Percentiles rank a stretch among this genome's conserved stretches.
phyloP scores from a whole-genome alignment of 92 coral and sea anemone genomes.

The Pocillopora meandrina region DNA sequence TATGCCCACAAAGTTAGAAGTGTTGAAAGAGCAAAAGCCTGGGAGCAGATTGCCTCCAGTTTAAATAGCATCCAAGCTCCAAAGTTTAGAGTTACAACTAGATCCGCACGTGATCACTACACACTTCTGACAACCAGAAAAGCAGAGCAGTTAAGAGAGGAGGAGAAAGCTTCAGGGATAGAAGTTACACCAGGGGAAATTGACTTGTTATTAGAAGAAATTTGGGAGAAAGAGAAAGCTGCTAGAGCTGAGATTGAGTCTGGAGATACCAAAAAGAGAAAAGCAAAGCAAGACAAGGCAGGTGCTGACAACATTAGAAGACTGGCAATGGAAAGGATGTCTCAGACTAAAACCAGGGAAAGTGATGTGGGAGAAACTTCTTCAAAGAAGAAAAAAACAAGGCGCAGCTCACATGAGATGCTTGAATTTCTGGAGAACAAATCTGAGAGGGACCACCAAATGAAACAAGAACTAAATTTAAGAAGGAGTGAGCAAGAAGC shows the following conservation, averaged over 20 bases:
- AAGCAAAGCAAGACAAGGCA: slow-evolving; percentile 40
- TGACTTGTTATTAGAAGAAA: slow-evolving; percentile 52
- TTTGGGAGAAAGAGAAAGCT: slow-evolving; percentile 46
- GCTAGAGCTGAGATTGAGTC: slow-evolving; percentile 18
- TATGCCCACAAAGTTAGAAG: slow-evolving; percentile 32
- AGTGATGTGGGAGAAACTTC: slow-evolving; percentile 22
- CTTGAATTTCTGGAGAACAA: slow-evolving; percentile 45
- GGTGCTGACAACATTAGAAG: slow-evolving; percentile 43
- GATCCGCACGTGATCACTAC: slow-evolving; percentile 54
- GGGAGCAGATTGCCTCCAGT: slow-evolving; percentile 49
- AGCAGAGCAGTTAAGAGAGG: slow-evolving; percentile 32
- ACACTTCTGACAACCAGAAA: slow-evolving; percentile 29
- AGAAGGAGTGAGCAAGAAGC: slow-evolving; percentile 38
- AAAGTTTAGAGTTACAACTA: slow-evolving; percentile 40
- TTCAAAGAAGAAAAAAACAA: slow-evolving; percentile 39
- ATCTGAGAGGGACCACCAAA: slow-evolving; percentile 19
- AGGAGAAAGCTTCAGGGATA: slow-evolving; percentile 57
- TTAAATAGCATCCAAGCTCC: slow-evolving; percentile 38
- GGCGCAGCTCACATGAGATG: slow-evolving; percentile 47
- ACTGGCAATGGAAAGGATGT: slow-evolving; percentile 61
- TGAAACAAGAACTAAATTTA: slow-evolving; percentile 32
- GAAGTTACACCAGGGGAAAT: slow-evolving; percentile 40
- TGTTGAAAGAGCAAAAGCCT: slow-evolving; percentile 40
- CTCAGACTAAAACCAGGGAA: slow-evolving; percentile 33
- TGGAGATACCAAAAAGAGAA: slow-evolving; percentile 39